Evolutionary conservation across 2,113 vertebrate species (phyloP), one percentile per base, ranked within the genome.

Genomic region (Sylvicapra grimmia): DNA sequence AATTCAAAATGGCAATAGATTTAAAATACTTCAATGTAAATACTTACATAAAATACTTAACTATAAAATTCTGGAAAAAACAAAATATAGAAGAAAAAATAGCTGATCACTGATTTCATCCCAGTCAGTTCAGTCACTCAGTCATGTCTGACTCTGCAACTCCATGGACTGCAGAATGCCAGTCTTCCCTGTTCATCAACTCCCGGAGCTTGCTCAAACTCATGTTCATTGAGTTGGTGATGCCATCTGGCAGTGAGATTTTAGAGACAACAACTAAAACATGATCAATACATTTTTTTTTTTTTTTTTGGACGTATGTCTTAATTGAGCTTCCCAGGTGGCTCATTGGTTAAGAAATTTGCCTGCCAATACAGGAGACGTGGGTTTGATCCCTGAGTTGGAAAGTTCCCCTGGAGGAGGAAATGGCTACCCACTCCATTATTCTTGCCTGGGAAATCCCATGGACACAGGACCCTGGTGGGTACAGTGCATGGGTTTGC

Each of bases 101-200:
- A 77, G 68, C 36, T 90, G 36, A 75, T 13, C 15, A 58, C 36
- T 68, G 23, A 27, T 89, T 72, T 72, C n/a, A 36, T 18, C 36
- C 18, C 65, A 36, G 65, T 21, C n/a, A 36, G 65, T 72, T 72
- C 65, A 72, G 33, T 72, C 65, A 36, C 65, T 72, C 18, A 72
- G 65, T 72, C 9, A 4, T 21, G 33, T 36, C 18, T 2, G 18
- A 72, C n/a, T 68, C n/a, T 72, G n/a, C 2, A 4, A 72, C 4
- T 1, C 18, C n/a, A 11, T 21, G n/a, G 9, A 36, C 65, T 72
- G 33, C 4, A 72, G 9, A 72, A 72, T 1, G 0, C n/a, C n/a
- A 72, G n/a, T 36, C 5, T 72, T 72, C n/a, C n/a, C 65, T 72
- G n/a, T 72, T 19, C n/a, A 36, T 21, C 65, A 72, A 21, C 65